Conservation (phyloP, 2,797 vertebrate species). For the Epinephelus malabaricus region DNA sequence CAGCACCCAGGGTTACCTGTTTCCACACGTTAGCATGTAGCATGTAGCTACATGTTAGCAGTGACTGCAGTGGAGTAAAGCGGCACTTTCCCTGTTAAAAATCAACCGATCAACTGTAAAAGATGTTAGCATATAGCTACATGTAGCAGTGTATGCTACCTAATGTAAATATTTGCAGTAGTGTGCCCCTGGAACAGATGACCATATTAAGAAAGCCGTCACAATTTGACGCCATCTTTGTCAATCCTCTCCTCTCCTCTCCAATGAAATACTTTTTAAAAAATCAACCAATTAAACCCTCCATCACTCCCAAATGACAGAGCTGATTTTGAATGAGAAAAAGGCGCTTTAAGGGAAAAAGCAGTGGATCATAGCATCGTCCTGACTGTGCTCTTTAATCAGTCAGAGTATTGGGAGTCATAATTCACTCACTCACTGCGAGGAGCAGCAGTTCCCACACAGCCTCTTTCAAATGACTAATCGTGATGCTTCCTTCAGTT, state of each 20-base stretch:
- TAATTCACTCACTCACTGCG: constrained; percentile 40
- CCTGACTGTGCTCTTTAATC: constrained; percentile 50
- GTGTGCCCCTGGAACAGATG: too few species aligned
- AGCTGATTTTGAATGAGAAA: constrained; percentile 25
- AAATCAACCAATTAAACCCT: not conserved
- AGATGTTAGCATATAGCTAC: too few species aligned
- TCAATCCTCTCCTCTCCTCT: not conserved
- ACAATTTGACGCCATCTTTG: too few species aligned
- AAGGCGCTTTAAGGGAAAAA: constrained; percentile 15
- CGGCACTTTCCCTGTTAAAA: too few species aligned
- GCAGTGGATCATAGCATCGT: constrained; percentile 7
- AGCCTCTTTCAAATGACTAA: constrained; percentile 49
- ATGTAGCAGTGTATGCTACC: too few species aligned
- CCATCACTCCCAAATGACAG: not conserved
- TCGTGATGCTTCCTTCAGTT: constrained; percentile 33
- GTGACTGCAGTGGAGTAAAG: too few species aligned
- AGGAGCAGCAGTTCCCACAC: constrained; percentile 35
- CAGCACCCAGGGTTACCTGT: too few species aligned
- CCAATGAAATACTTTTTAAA: constrained; percentile 8
- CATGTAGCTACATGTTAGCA: too few species aligned
- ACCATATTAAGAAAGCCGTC: too few species aligned
- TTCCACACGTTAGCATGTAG: too few species aligned
- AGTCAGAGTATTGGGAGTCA: constrained; percentile 38
- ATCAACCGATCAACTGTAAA: too few species aligned
- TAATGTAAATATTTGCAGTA: too few species aligned